These are phyloP conservation scores for Trypoxylus dichotomus DNA, from an alignment of 1,140 invertebrate species.

Conservation along the genomic window DNA sequence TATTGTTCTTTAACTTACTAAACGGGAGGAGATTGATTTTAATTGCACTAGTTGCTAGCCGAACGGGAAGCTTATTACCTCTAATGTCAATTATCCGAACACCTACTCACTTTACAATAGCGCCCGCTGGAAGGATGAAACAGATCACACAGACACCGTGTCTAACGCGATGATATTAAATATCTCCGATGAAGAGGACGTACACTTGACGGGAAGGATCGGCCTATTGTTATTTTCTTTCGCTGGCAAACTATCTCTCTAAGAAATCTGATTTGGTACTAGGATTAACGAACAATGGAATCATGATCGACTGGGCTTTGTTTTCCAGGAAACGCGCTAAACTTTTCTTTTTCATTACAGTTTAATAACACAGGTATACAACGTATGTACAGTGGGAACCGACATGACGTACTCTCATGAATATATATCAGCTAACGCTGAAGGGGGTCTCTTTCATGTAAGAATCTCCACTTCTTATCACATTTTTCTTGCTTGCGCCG, in stretches of 20 bases:
- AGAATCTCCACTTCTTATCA: conserved; percentile 17
- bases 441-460: background rate
- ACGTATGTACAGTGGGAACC: conserved; percentile 3
- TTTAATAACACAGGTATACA: conserved; percentile 8
- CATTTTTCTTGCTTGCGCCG: background rate
- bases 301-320: conserved; percentile 8
- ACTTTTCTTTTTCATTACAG: conserved; percentile 12
- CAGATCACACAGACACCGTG: background rate
- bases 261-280: conserved; percentile 5
- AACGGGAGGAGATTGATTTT: background rate
- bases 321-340: conserved; percentile 12
- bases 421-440: conserved; percentile 14
- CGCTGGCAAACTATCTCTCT: background rate
- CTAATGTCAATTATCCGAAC: conserved; percentile 2
- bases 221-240: conserved; percentile 15
- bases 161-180: background rate
- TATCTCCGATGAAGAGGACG: background rate
- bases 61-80: background rate
- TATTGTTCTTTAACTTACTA: background rate
- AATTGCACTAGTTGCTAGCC: background rate
- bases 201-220: background rate
- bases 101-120: background rate
- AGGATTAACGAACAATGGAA: conserved; percentile 21
- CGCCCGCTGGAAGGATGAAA: background rate
- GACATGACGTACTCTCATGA: background rate